Conservation (phyloP, 2,797 vertebrate species). For the Xenops minutus region DNA sequence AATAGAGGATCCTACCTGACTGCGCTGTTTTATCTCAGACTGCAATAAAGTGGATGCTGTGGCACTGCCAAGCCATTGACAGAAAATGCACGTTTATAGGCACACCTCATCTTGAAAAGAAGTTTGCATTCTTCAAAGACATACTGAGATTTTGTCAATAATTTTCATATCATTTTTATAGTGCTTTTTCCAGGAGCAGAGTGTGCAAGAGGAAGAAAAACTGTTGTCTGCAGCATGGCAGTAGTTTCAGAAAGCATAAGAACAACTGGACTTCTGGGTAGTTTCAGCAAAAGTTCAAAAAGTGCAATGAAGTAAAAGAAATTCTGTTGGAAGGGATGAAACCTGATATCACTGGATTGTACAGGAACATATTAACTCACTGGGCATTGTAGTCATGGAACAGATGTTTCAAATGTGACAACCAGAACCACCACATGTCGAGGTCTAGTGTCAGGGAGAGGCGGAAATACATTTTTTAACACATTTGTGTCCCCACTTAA, state of each 20-base stretch:
- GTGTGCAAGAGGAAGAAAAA: neutral
- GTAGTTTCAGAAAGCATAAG: neutral
- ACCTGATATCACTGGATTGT: neutral
- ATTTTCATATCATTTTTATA: neutral
- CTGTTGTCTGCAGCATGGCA: neutral
- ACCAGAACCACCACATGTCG: neutral
- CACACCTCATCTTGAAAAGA: neutral
- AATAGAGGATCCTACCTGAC: neutral
- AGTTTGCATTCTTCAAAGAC: neutral
- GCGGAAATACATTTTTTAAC: neutral
- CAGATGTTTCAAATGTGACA: fast-evolving
- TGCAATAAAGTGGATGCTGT: neutral
- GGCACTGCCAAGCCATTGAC: neutral
- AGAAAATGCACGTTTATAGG: neutral
- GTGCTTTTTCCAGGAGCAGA: neutral
- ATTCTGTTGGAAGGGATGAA: neutral
- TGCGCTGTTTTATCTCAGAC: neutral
- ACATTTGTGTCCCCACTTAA: neutral
- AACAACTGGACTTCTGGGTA: neutral
- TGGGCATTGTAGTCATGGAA: neutral
- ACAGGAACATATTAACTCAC: fast-evolving
- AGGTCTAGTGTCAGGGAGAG: neutral
- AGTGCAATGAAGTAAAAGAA: neutral
- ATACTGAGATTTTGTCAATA: neutral
- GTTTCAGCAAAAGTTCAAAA: neutral